Evolutionary conservation across 1,140 invertebrate species (phyloP).

Genomic region (Drosophila tani): DNA sequence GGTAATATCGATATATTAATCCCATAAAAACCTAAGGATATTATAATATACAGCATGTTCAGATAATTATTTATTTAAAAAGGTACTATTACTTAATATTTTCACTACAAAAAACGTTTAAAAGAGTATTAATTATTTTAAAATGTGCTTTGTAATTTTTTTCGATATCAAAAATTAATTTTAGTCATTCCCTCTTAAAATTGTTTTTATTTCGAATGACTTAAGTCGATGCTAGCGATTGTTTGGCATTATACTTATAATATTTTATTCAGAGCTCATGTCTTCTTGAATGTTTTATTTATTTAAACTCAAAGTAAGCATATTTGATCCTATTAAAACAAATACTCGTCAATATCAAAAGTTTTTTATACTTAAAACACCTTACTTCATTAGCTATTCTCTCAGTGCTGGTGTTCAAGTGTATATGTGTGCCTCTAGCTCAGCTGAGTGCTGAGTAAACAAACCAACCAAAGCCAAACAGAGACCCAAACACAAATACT

Average conservation of each 20-base stretch:
- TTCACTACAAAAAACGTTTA: too few relatives aligned
- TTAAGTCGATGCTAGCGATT: too few relatives aligned
- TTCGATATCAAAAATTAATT: neutral
- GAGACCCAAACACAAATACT: constrained; percentile 48
- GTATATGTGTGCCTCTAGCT: constrained; percentile 46
- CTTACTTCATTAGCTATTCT: constrained; percentile 1
- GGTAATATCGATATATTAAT: neutral
- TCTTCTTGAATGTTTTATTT: neutral
- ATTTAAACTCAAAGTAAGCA: neutral
- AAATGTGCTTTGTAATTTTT: neutral
- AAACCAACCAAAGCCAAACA: constrained; percentile 62
- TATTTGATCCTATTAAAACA: neutral
- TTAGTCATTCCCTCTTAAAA: neutral
- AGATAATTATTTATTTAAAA: neutral
- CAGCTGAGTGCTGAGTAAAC: constrained; percentile 69
- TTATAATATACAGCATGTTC: neutral
- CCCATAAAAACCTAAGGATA: neutral
- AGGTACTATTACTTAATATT: too few relatives aligned
- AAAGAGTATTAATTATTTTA: too few relatives aligned
- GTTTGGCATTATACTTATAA: too few relatives aligned
- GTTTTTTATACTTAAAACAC: neutral
- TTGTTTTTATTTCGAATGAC: neutral
- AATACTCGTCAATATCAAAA: too few relatives aligned
- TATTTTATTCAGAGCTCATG: too few relatives aligned
- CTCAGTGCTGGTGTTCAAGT: constrained; percentile 7